phyloP scores from a whole-genome alignment of 2,888 invertebrate species.

The Ormyrus labotus region DNA sequence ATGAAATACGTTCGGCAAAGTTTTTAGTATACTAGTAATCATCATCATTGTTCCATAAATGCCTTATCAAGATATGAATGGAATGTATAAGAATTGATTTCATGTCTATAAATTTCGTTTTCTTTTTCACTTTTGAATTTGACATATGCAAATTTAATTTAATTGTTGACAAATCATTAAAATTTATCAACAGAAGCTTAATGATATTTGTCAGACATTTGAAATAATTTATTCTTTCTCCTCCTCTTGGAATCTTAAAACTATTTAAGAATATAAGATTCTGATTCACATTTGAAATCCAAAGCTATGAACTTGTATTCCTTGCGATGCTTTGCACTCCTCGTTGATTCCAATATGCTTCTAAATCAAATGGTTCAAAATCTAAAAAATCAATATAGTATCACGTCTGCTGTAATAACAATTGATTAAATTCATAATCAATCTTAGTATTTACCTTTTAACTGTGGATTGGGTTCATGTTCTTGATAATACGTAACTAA shows the following conservation, averaged over 20 bases:
- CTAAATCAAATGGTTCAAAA: constrained; percentile 87
- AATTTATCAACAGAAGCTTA: constrained; percentile 26
- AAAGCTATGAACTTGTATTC: constrained; percentile 74
- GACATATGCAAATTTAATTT: constrained; percentile 35
- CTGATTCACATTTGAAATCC: constrained; percentile 68
- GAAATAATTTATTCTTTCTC: constrained; percentile 49
- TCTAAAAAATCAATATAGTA: constrained; percentile 73
- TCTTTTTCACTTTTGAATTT: constrained; percentile 46
- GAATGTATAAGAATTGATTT: constrained; percentile 51
- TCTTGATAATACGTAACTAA: constrained; percentile 83
- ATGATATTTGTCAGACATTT: constrained; percentile 43
- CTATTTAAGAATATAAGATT: constrained; percentile 72
- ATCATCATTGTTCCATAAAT: constrained; percentile 33
- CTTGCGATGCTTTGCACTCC: constrained; percentile 81
- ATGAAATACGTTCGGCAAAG: too few species aligned
- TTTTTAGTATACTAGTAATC: too few species aligned
- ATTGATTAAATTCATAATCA: neutral
- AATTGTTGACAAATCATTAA: constrained; percentile 47
- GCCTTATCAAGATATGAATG: constrained; percentile 45
- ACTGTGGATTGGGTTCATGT: constrained; percentile 73
- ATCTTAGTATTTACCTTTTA: constrained; percentile 67
- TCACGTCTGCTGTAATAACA: neutral
- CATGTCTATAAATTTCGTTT: constrained; percentile 27
- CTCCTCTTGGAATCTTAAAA: constrained; percentile 69
- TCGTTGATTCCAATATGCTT: constrained; percentile 86